Evolutionary conservation across 2,888 invertebrate species (phyloP).

Genomic region (Latrodectus hesperus): DNA sequence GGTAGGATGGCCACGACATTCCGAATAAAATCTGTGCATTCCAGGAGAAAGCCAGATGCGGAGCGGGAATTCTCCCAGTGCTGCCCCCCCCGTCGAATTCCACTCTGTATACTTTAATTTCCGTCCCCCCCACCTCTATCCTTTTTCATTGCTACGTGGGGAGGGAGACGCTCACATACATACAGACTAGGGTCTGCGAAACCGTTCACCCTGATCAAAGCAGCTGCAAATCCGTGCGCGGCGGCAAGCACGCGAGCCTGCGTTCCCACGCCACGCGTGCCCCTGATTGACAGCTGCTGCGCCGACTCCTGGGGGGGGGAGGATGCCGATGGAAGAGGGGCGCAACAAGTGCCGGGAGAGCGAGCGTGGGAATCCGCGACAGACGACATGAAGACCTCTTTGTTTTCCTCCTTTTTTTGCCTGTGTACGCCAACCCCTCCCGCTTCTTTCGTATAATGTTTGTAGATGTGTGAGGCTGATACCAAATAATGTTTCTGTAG

Average conservation of each 20-base stretch:
- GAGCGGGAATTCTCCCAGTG: constrained; percentile 2
- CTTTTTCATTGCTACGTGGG: constrained; percentile 1
- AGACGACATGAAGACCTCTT: constrained; percentile 62
- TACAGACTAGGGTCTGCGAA: constrained; percentile 1
- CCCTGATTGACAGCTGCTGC: constrained; percentile 68
- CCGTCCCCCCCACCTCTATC: constrained; percentile 11
- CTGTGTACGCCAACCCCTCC: neutral
- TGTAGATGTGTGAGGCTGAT: constrained; percentile 12
- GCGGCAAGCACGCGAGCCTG: constrained; percentile 27
- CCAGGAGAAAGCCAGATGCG: constrained; percentile 38
- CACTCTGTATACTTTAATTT: constrained; percentile 31
- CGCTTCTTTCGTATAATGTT: neutral
- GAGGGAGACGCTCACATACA: constrained; percentile 7
- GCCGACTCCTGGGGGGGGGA: neutral
- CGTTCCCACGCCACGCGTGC: constrained; percentile 67
- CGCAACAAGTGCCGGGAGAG: constrained; percentile 59
- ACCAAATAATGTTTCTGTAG: constrained; percentile 24
- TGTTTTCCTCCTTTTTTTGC: constrained; percentile 39
- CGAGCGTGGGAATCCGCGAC: constrained; percentile 64
- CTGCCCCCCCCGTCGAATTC: constrained; percentile 21
- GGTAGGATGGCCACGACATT: neutral
- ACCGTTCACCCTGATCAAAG: constrained; percentile 64
- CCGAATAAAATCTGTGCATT: constrained; percentile 14
- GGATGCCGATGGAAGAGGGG: neutral
- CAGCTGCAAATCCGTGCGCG: constrained; percentile 52